Base-by-base conservation (phyloP, 2,797 vertebrate genomes). In the Chelon labrosus region DNA sequence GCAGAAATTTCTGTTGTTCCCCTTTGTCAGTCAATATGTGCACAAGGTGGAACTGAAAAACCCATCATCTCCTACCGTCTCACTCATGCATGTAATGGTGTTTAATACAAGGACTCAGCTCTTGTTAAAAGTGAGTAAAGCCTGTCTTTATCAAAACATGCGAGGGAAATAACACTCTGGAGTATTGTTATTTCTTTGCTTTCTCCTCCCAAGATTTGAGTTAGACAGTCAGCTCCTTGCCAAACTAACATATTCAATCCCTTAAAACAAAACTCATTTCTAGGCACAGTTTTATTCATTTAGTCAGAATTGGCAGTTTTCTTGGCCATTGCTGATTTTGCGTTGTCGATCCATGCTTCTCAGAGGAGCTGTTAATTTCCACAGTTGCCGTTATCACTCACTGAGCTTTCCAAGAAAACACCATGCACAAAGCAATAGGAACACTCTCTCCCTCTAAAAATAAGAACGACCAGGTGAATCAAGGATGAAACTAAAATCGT, bases 31-130 rank as follows among this genome's bases (percentile, higher is more conserved):
- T 91, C 80, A 86, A 77, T 79, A 75, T 47, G 51, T 10, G 1
- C 67, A 27, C 20, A 41, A 47, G 64, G 81, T 77, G 68, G 64
- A 81, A 87, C 59, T 82, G 84, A 84, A 83, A 84, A 82, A 83
- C 44, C 37, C 77, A 82, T 87, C 82, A 78, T 71, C 50, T 73
- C 70, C 72, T 77, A 61, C 65, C 22, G 77, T 80, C 75, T 82
- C 53, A 60, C 60, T 68, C 70, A 65, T 53, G 68, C 59, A 65
- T 52, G 62, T 80, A 70, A 83, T 79, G 54, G 16, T 57, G 54
- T 79, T 82, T 72, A 58, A 82, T 56, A 72, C 70, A 59, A 76
- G 39, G 42, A 65, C 69, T 62, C 20, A 10, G 49, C 62, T 80
- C 52, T 52, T 67, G 75, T 69, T 54, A 46, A 27, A 80, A 79